Percentiles rank a stretch among this genome's conserved stretches.
These are phyloP conservation scores for Parnassius orleans DNA, from an alignment of 2,888 invertebrate species.

Conservation along the genomic window DNA sequence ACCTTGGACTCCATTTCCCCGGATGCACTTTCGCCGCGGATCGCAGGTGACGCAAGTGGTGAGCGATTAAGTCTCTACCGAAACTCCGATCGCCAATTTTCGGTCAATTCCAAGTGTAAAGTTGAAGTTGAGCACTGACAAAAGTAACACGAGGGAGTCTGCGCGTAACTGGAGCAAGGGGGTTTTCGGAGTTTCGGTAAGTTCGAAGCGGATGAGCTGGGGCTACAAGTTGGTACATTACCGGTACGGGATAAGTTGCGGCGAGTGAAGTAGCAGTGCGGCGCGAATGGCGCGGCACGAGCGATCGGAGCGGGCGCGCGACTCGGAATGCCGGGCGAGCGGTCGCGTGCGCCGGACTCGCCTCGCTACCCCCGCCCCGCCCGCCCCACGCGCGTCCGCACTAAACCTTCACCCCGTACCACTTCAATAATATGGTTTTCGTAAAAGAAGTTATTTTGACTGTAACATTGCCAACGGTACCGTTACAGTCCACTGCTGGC, in stretches of 20 bases:
- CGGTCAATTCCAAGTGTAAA: not conserved
- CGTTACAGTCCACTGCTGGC: too few relatives aligned
- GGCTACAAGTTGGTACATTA: conserved; percentile 53
- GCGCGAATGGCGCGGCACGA: conserved; percentile 48
- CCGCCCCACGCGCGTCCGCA: conserved; percentile 28
- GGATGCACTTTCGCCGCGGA: conserved; percentile 33
- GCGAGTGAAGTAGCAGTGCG: conserved; percentile 34
- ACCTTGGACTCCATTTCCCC: conserved; percentile 34
- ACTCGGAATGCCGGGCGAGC: conserved; percentile 53
- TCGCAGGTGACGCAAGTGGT: conserved; percentile 18
- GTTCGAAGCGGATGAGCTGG: conserved; percentile 20
- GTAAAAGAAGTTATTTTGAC: not conserved
- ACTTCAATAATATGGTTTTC: too few relatives aligned
- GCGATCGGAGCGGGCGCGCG: conserved; percentile 59
- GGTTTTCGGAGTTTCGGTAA: conserved; percentile 30
- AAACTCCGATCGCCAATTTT: conserved; percentile 7
- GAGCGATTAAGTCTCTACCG: conserved; percentile 3
- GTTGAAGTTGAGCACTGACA: conserved; percentile 25
- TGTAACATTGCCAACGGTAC: too few relatives aligned
- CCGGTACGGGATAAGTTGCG: conserved; percentile 42
- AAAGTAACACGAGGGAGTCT: conserved; percentile 13
- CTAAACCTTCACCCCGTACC: conserved; percentile 21
- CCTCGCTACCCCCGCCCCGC: conserved; percentile 25
- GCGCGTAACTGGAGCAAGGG: not conserved
- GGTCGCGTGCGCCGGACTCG: conserved; percentile 37